phyloP scores from a whole-genome alignment of 2,113 vertebrate genomes.

The Cinclus mexicanus region DNA sequence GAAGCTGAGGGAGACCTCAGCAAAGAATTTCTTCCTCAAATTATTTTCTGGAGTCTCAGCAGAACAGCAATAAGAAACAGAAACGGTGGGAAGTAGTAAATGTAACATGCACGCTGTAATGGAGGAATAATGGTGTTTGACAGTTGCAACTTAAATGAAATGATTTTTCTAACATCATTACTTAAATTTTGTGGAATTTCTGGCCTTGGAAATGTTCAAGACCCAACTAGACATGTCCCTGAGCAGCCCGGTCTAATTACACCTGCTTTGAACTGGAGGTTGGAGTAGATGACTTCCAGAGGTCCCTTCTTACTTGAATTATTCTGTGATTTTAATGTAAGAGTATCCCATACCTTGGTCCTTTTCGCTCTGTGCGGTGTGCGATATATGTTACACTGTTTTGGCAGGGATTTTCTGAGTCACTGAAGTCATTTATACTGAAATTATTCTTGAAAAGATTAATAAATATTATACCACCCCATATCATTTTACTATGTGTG shows the following conservation, averaged over 20 bases:
- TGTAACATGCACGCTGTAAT: accelerated
- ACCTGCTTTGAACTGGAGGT: not conserved
- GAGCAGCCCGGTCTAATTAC: not conserved
- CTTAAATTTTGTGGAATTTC: not conserved
- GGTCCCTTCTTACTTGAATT: not conserved
- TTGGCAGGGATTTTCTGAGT: not conserved
- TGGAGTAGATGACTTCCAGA: not conserved
- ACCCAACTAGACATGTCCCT: not conserved
- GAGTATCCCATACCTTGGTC: not conserved
- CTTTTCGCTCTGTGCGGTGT: not conserved
- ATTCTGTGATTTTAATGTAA: not conserved
- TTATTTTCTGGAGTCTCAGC: not conserved
- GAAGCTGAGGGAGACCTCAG: not conserved
- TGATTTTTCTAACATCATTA: not conserved
- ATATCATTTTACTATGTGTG: not conserved
- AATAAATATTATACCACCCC: not conserved
- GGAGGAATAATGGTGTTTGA: not conserved
- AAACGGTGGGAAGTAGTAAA: not conserved
- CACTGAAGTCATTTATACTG: not conserved
- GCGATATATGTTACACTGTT: not conserved
- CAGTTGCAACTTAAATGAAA: not conserved
- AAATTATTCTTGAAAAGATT: not conserved
- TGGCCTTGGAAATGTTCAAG: not conserved
- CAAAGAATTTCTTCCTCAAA: not conserved
- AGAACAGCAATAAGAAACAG: not conserved